Evolutionary conservation across 2,797 vertebrate species (phyloP).

Genomic region (Linurgus olivaceus): DNA sequence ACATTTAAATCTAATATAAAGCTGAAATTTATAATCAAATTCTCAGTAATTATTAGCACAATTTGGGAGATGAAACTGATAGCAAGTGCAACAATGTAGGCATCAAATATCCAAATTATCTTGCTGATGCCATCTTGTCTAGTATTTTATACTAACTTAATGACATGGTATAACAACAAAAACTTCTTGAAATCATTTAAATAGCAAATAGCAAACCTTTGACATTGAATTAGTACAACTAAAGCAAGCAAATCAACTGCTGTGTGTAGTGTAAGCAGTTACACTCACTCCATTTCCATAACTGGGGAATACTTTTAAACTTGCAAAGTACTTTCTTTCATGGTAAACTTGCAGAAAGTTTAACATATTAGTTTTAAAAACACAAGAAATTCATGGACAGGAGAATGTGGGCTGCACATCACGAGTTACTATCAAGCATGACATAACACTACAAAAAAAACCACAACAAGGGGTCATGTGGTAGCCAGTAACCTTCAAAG

Average conservation of each 20-base stretch:
- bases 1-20: constrained; percentile 39
- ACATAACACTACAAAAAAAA: neutral
- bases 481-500: neutral
- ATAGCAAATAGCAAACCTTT: neutral
- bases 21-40: constrained; percentile 11
- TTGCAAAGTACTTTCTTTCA: neutral
- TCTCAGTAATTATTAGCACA: constrained; percentile 16
- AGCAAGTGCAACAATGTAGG: neutral
- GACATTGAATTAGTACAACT: neutral
- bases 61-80: constrained; percentile 2
- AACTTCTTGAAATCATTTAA: neutral
- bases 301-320: neutral
- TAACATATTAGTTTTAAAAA: neutral
- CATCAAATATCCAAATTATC: neutral
- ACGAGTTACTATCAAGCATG: neutral
- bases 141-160: neutral
- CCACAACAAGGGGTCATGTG: rapidly evolving
- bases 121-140: neutral
- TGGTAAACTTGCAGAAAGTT: neutral
- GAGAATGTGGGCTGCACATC: neutral
- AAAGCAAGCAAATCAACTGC: neutral
- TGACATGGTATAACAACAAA: neutral
- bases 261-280: neutral
- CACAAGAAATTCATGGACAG: neutral
- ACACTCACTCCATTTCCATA: neutral